phyloP scores from a whole-genome alignment of 92 coral and sea anemone genomes.

The Pocillopora grandis region DNA sequence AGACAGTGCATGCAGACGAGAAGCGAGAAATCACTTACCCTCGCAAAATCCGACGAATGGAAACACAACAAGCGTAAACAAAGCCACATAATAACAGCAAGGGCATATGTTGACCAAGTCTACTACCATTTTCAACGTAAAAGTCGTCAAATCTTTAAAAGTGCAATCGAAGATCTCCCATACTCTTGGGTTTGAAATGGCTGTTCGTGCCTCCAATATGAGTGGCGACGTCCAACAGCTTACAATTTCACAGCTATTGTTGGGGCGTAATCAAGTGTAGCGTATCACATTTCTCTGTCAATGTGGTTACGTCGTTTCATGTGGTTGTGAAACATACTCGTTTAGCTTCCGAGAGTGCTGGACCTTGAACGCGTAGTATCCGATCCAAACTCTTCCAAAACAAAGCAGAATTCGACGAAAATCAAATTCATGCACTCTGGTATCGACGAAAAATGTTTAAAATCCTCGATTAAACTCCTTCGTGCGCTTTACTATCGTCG shows the following conservation, averaged over 20 bases:
- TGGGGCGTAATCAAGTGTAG: conserved; percentile 12
- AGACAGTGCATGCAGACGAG: not conserved
- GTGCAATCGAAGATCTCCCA: not conserved
- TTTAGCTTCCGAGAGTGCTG: not conserved
- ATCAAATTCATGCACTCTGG: not conserved
- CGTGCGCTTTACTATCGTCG: not conserved
- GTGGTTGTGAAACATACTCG: not conserved
- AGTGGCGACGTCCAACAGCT: conserved; percentile 7
- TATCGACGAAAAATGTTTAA: not conserved
- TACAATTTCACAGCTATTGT: not conserved
- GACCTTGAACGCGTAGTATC: not conserved
- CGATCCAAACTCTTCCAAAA: not conserved
- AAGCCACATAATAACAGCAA: not conserved
- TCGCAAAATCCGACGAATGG: conserved; percentile 32
- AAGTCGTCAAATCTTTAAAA: not conserved
- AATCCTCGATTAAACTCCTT: not conserved
- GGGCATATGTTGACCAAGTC: not conserved
- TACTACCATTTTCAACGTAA: conserved; percentile 2
- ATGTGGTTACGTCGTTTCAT: not conserved
- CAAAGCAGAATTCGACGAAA: not conserved
- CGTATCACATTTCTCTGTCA: conserved; percentile 13
- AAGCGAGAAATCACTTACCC: conserved; percentile 27
- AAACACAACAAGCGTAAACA: conserved; percentile 18
- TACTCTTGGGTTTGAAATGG: no score
- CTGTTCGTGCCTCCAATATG: not conserved